Conservation (phyloP, 1,140 invertebrate genomes). For the Agraylea sexmaculata region DNA sequence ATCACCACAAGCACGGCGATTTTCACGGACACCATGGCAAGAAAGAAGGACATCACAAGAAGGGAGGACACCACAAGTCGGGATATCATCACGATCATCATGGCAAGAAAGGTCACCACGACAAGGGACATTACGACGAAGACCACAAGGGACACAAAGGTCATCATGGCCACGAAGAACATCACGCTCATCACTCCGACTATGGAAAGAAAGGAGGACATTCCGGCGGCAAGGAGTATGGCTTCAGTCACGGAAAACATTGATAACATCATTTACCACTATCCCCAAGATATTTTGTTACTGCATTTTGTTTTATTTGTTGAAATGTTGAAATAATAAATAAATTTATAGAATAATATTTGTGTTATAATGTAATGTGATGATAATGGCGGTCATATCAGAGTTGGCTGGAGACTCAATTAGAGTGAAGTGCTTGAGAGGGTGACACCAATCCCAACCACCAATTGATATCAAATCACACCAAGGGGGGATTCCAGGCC, state of each 20-base stretch:
- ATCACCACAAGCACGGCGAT: slow-evolving; percentile 54
- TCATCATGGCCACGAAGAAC: slow-evolving; percentile 50
- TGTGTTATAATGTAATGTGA: slow-evolving; percentile 13
- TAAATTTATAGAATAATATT: slow-evolving; percentile 7
- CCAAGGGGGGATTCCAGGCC: not conserved
- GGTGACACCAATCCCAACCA: slow-evolving; percentile 21
- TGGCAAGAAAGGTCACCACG: slow-evolving; percentile 59
- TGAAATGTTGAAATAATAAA: slow-evolving; percentile 14
- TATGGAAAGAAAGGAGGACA: slow-evolving; percentile 55
- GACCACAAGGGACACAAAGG: slow-evolving; percentile 50
- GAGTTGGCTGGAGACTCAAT: slow-evolving; percentile 21
- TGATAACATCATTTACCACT: slow-evolving; percentile 19
- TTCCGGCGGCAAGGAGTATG: slow-evolving; percentile 49
- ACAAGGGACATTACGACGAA: slow-evolving; percentile 54
- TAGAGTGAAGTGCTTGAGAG: slow-evolving; percentile 18
- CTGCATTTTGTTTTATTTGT: slow-evolving; percentile 18
- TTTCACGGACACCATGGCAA: slow-evolving; percentile 56
- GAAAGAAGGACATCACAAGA: slow-evolving; percentile 58
- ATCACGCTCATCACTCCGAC: slow-evolving; percentile 51
- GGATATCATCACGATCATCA: slow-evolving; percentile 57
- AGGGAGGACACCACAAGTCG: slow-evolving; percentile 57
- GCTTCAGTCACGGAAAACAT: slow-evolving; percentile 44
- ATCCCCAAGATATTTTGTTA: slow-evolving; percentile 12
- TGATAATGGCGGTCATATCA: no score
- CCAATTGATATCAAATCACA: slow-evolving; percentile 22